Percentiles rank a stretch among this genome's conserved stretches.
These are phyloP conservation scores for Atta cephalotes DNA, from an alignment of 1,140 invertebrate species.

Conservation along the genomic window DNA sequence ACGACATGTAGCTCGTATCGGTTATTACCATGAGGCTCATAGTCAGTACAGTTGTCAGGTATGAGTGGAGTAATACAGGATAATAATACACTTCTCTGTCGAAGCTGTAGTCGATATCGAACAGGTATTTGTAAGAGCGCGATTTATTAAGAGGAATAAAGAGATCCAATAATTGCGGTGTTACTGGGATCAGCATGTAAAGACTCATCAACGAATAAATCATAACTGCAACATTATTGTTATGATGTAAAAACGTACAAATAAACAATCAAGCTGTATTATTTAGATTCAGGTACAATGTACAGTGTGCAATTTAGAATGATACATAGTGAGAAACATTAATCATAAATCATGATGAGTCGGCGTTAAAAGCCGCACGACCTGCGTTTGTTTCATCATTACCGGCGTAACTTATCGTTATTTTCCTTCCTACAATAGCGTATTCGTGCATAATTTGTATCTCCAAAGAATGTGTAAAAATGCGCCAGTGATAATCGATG, in stretches of 20 bases:
- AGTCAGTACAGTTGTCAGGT: background rate
- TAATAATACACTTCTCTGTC: conserved; percentile 33
- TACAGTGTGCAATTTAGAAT: background rate
- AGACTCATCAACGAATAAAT: conserved; percentile 22
- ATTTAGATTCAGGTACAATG: background rate
- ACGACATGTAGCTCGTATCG: conserved; percentile 18
- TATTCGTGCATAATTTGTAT: conserved; percentile 35
- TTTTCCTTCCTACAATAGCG: conserved; percentile 11
- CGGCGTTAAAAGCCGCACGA: background rate
- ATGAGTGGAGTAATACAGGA: conserved; percentile 14
- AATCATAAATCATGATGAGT: background rate
- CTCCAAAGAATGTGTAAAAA: conserved; percentile 31
- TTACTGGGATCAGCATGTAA: conserved; percentile 19
- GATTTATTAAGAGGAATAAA: conserved; percentile 36
- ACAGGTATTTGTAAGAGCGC: conserved; percentile 16
- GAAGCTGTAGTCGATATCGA: conserved; percentile 30
- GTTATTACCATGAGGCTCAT: conserved; percentile 4
- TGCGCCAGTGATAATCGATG: conserved; percentile 27
- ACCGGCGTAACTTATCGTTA: conserved; percentile 17
- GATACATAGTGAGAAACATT: no score
- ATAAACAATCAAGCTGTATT: no score
- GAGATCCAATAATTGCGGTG: conserved; percentile 35
- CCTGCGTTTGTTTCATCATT: conserved; percentile 8
- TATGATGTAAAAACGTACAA: background rate
- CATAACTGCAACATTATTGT: conserved; percentile 26